Base-by-base conservation (phyloP, 2,113 vertebrate genomes). In the Chionis minor region DNA sequence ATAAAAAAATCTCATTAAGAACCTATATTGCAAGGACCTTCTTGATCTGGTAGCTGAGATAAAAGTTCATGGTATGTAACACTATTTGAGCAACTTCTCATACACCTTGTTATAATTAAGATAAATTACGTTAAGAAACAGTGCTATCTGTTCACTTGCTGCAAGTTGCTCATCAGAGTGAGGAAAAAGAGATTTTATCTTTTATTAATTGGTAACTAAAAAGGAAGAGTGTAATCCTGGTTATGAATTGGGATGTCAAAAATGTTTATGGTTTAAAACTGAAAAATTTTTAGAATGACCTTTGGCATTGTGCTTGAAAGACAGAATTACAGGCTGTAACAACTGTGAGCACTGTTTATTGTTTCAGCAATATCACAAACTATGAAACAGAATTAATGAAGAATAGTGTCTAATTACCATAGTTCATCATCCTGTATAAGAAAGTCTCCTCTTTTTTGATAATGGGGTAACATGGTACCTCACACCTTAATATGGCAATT, bases 1-100 rank as follows among this genome's bases (percentile, higher is more conserved):
- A 59, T 79, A 42, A 85, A 70, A 93, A 89, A 91, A 89, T 66
- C 65, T 93, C 82, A 87, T 94, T 72, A 67, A 65, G 69, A 91
- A 16, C 6, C 13, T 59, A 10, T 56, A 67, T 24, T 88, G 49
- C 8, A 90, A 61, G 42, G 27, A 66, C 63, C 28, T 49, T 67
- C 35, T 74, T 70, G 44, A 47, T 58, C n/a, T 70, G 40, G 26
- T 27, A 35, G 47, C 14, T 14, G 30, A 47, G 52, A 67, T 51
- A 47, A 56, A 66, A 79, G 62, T 54, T 56, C 19, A 35, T 4
- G 11, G 4, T 40, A 33, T 32, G 44, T 55, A 73, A 33, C 9
- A 59, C 28, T 69, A 47, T 58, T 69, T 87, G 35, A 77, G 27
- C 14, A 49, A 26, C 4, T 9, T 28, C 20, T 85, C 4, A 19